phyloP scores from a whole-genome alignment of 2,113 vertebrate species.

The Vidua chalybeata region DNA sequence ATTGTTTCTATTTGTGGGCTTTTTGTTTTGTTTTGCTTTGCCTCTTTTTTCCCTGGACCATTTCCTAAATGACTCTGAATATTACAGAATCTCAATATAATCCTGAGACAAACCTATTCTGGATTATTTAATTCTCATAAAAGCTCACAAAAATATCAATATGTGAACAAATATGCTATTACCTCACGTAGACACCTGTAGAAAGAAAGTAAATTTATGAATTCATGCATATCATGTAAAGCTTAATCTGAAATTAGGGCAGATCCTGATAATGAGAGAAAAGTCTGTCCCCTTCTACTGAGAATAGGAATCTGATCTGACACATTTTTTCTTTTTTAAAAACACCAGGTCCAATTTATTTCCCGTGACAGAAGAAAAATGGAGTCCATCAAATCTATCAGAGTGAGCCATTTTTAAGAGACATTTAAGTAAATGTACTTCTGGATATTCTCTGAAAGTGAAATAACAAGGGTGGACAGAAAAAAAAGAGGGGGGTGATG shows the following conservation, averaged over 20 bases:
- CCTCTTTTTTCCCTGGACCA: no score
- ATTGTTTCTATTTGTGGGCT: background rate
- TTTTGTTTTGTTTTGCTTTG: background rate
- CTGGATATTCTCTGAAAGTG: constrained; percentile 1
- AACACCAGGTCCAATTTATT: constrained; percentile 8
- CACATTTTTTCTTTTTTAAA: constrained; percentile 8
- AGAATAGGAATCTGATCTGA: background rate
- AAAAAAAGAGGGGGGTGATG: background rate
- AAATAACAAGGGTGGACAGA: constrained; percentile 8
- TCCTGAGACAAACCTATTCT: background rate
- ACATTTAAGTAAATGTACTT: constrained; percentile 23
- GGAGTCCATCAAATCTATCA: background rate
- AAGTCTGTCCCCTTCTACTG: background rate
- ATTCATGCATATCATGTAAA: background rate
- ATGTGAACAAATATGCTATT: background rate
- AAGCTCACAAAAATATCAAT: background rate
- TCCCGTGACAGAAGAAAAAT: constrained; percentile 3
- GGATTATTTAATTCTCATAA: background rate
- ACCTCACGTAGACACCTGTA: background rate
- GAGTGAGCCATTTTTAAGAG: background rate
- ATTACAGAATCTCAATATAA: background rate
- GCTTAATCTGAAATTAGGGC: background rate
- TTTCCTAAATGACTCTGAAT: background rate
- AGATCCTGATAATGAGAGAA: background rate
- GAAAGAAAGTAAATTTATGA: background rate